Conservation (phyloP, 2,797 vertebrate genomes). For the Ataeniobius toweri region DNA sequence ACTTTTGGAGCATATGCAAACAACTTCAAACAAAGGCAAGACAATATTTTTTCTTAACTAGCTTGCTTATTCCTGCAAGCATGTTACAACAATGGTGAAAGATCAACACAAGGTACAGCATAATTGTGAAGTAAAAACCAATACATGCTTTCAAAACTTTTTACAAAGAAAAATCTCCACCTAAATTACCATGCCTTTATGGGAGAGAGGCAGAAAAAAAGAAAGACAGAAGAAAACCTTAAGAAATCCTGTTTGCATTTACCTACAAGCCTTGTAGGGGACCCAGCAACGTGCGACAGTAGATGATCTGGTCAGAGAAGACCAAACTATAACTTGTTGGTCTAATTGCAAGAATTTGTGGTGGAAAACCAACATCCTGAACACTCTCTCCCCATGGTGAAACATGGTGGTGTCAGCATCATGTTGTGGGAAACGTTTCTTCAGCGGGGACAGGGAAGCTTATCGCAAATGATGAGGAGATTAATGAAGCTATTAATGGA, state of each 20-base stretch:
- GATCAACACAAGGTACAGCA: neutral
- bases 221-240: neutral
- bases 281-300: neutral
- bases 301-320: neutral
- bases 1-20: constrained; percentile 35
- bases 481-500: neutral
- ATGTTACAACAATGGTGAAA: neutral
- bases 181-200: neutral
- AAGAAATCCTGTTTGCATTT: neutral
- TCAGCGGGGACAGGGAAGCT: too few species aligned
- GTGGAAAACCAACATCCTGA: neutral
- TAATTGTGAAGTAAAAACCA: neutral
- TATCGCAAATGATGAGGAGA: too few species aligned
- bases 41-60: constrained; percentile 57
- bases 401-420: too few species aligned
- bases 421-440: too few species aligned
- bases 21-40: constrained; percentile 31
- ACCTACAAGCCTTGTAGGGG: neutral
- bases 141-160: neutral
- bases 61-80: constrained; percentile 9
- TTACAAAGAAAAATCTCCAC: neutral
- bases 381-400: neutral
- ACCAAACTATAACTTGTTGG: neutral
- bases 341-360: neutral
- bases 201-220: neutral